Conservation (phyloP, 1,140 invertebrate species). For the Atopsyche davidsoni region DNA sequence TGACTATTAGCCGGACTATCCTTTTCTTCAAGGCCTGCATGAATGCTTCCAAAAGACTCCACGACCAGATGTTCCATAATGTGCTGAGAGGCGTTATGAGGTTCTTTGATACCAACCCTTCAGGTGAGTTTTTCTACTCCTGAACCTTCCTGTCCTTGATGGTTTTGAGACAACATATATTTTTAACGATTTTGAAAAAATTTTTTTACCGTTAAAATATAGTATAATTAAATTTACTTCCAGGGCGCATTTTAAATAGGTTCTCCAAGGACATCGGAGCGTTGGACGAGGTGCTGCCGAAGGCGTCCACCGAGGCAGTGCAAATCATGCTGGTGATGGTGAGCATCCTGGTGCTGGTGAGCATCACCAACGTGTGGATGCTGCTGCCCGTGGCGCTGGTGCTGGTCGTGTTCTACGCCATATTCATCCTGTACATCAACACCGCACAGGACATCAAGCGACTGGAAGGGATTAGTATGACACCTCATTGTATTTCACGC, state of each 20-base stretch:
- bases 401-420: conserved; percentile 61
- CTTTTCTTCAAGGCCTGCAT: conserved; percentile 76
- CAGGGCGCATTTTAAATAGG: conserved; percentile 63
- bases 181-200: not conserved
- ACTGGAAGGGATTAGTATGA: conserved; percentile 76
- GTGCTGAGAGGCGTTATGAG: conserved; percentile 70
- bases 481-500: too few relatives aligned
- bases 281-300: conserved; percentile 80
- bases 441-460: conserved; percentile 81
- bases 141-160: not conserved
- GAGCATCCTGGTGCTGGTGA: conserved; percentile 61
- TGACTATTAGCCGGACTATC: conserved; percentile 56
- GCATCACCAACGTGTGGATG: conserved; percentile 68
- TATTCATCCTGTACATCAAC: conserved; percentile 71
- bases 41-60: conserved; percentile 71
- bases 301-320: conserved; percentile 70
- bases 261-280: conserved; percentile 72
- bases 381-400: conserved; percentile 64
- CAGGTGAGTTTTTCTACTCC: conserved; percentile 44
- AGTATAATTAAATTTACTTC: conserved; percentile 35
- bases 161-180: not conserved
- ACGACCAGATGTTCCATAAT: conserved; percentile 77
- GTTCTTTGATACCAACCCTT: conserved; percentile 81
- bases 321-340: conserved; percentile 59
- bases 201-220: not conserved